Evolutionary conservation across 1,140 invertebrate genomes (phyloP).

Genomic region (Phenacoccus solenopsis): DNA sequence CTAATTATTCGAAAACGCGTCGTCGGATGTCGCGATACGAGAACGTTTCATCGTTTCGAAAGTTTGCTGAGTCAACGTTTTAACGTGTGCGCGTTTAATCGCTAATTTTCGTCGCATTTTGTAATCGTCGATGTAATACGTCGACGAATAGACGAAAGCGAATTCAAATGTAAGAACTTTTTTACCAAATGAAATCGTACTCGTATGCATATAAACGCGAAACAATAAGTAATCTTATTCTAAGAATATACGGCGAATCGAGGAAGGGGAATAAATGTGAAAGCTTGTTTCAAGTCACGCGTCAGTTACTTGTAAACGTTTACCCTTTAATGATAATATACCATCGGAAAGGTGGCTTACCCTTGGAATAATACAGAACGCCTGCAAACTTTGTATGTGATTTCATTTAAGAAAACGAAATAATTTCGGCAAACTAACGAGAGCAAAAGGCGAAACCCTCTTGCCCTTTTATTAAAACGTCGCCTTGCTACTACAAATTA

Average conservation of each 20-base stretch:
- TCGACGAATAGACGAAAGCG: too few relatives aligned
- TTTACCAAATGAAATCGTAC: too few relatives aligned
- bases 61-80: too few relatives aligned
- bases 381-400: conserved; percentile 1
- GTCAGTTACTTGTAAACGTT: conserved; percentile 1
- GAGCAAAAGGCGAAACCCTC: neutral
- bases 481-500: neutral
- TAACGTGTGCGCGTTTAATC: too few relatives aligned
- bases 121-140: too few relatives aligned
- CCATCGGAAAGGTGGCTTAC: neutral
- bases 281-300: neutral
- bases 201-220: neutral
- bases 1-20: neutral
- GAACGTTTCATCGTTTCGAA: neutral
- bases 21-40: too few relatives aligned
- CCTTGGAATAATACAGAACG: neutral
- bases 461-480: neutral
- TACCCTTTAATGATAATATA: conserved; percentile 3
- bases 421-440: neutral
- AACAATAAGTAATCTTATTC: neutral
- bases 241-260: neutral
- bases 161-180: too few relatives aligned
- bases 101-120: too few relatives aligned
- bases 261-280: neutral
- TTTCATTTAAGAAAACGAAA: conserved; percentile 3